Evolutionary conservation across 2,888 invertebrate species (phyloP).

Genomic region (Penaeus monodon): DNA sequence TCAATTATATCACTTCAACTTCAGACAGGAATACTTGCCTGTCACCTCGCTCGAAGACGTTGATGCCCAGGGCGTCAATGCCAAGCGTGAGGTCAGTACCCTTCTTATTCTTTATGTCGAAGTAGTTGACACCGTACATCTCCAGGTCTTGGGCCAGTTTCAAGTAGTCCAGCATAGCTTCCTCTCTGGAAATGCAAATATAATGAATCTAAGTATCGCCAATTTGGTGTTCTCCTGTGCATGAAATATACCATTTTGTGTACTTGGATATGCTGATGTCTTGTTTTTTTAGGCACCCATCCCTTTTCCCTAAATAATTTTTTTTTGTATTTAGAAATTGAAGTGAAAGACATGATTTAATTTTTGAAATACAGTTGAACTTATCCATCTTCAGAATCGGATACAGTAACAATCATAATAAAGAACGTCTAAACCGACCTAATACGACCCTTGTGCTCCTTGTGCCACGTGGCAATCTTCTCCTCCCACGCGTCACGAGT

Average conservation of each 20-base stretch:
- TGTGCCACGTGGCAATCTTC: slow-evolving; percentile 91
- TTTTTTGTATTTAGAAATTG: too few relatives aligned
- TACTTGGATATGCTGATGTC: too few relatives aligned
- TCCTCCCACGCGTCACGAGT: slow-evolving; percentile 98
- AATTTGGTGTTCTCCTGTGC: background rate
- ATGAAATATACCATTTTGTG: too few relatives aligned
- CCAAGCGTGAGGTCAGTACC: slow-evolving; percentile 98
- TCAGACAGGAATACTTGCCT: slow-evolving; percentile 75
- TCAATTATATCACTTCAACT: too few relatives aligned
- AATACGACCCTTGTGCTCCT: slow-evolving; percentile 73
- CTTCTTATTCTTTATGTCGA: slow-evolving; percentile 99
- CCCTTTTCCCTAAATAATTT: background rate
- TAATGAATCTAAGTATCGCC: background rate
- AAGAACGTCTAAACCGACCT: slow-evolving; percentile 70
- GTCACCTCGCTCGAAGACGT: slow-evolving; percentile 98
- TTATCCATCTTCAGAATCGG: too few relatives aligned
- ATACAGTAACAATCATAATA: too few relatives aligned
- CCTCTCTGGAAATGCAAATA: slow-evolving; percentile 75
- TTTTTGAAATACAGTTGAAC: too few relatives aligned
- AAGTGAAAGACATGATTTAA: too few relatives aligned
- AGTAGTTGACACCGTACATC: slow-evolving; percentile 99
- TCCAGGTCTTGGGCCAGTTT: slow-evolving; percentile 96
- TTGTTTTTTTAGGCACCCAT: too few relatives aligned
- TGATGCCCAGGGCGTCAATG: slow-evolving; percentile 96
- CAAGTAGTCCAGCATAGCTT: slow-evolving; percentile 99